Base-by-base conservation (phyloP, 2,113 vertebrate genomes). In the Syngnathus floridae region DNA sequence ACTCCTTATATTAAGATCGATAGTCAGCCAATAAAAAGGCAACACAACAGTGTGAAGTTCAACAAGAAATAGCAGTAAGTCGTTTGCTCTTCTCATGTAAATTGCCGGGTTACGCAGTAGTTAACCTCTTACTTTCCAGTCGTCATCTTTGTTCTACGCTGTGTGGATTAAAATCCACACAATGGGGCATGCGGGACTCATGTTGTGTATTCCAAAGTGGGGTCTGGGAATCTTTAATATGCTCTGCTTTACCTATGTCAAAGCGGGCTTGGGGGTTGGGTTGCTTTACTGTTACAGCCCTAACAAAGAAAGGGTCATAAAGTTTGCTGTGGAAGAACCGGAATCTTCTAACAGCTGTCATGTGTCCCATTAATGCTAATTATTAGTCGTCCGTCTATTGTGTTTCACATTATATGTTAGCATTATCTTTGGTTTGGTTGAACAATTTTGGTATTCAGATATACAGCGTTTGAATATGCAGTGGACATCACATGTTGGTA, bases 201-300 rank as follows among this genome's bases (percentile, higher is more conserved):
- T 41, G 46, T 66, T 76, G 82, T 67, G 83, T 85, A 87, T 87
- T 87, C 79, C 46, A 65, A 46, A 1, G 31, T 68, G 60, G 43
- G n/a, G 37, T 26, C 43, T 17, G 17, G 70, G 75, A 73, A 58
- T 57, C 63, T 49, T 55, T 68, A 48, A 64, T 60, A 56, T 67
- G 38, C 58, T 40, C 36, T 37, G 57, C 57, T n/a, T 31, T 31
- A 31, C 26, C 26, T 31, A 31, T 31, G 26, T 31, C 26, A 31
- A 31, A 31, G 26, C 26, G 38, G 38, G 38, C 6, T 6, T 6
- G 6, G 38, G 5, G 38, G 38, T 38, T 4, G 17, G 46, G 17
- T 7, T 6, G 0, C 51, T 54, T 54, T 26, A 54, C 21, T 54
- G 51, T 22, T 54, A 54, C 51, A 54, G 21, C 21, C 22, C 51